Conservation (phyloP, 2,797 vertebrate species). For the Phataginus tetradactyla region DNA sequence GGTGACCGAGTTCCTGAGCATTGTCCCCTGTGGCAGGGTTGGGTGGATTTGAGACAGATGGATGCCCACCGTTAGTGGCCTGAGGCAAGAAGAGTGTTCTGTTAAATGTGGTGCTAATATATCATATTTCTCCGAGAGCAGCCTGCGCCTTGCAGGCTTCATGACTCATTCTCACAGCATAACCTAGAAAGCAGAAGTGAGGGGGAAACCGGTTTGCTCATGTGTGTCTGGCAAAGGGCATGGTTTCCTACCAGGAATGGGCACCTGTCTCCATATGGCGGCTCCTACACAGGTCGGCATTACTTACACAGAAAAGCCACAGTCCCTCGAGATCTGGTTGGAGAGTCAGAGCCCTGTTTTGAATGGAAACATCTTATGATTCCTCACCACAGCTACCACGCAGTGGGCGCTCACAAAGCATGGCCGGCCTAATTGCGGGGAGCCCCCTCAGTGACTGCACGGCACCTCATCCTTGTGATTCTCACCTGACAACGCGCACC, state of each 20-base stretch:
- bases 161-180: conserved; percentile 34
- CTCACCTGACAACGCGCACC: not conserved
- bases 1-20: not conserved
- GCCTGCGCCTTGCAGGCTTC: not conserved
- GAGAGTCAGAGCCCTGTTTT: conserved; percentile 8
- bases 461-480: not conserved
- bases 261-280: not conserved
- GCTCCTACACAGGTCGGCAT: not conserved
- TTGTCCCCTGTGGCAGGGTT: not conserved
- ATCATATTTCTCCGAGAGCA: conserved; percentile 56
- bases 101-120: not conserved
- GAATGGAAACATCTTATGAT: not conserved
- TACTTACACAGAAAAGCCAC: not conserved
- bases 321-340: not conserved
- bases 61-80: not conserved
- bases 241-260: conserved; percentile 23
- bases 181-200: conserved; percentile 16
- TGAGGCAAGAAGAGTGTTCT: not conserved
- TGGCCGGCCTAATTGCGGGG: not conserved
- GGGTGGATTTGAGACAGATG: not conserved
- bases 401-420: not conserved
- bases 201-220: conserved; percentile 20
- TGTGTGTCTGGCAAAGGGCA: conserved; percentile 37
- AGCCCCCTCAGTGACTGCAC: not conserved
- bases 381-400: not conserved